Evolutionary conservation across 2,888 invertebrate species (phyloP).

Genomic region (Caenorhabditis zanzibari): DNA sequence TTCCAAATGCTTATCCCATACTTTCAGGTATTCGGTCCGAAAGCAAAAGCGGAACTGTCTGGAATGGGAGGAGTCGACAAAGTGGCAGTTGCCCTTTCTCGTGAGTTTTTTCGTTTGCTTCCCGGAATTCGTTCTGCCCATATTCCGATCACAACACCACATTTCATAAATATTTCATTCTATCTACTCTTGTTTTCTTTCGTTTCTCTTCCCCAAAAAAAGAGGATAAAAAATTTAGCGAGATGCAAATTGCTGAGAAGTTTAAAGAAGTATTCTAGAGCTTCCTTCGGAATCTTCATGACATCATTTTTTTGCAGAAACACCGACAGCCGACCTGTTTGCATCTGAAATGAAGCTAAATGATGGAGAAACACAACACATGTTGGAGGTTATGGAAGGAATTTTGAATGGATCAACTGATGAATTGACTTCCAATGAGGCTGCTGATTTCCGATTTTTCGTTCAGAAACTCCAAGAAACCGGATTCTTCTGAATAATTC

Average conservation of each 20-base stretch:
- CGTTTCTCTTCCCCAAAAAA: constrained; percentile 7
- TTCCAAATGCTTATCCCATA: background rate
- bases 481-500: constrained; percentile 78
- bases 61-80: constrained; percentile 95
- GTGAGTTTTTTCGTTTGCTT: constrained; percentile 85
- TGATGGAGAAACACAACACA: constrained; percentile 74
- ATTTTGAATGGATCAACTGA: constrained; percentile 77
- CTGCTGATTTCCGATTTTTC: constrained; percentile 82
- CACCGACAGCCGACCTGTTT: constrained; percentile 80
- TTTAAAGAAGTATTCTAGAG: background rate
- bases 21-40: constrained; percentile 91
- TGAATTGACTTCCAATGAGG: constrained; percentile 78
- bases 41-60: constrained; percentile 93
- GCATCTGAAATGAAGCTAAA: constrained; percentile 78
- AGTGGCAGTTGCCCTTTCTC: constrained; percentile 95
- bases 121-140: background rate
- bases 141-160: constrained; percentile 29
- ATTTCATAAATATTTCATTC: constrained; percentile 31
- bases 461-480: constrained; percentile 82
- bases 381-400: constrained; percentile 78
- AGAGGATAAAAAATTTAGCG: constrained; percentile 27
- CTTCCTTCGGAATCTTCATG: constrained; percentile 13
- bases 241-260: constrained; percentile 47
- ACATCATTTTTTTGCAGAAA: constrained; percentile 78
- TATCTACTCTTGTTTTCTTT: constrained; percentile 7